These are phyloP conservation scores for Drosophila oshimai DNA, from an alignment of 1,140 invertebrate species.

Conservation along the genomic window DNA sequence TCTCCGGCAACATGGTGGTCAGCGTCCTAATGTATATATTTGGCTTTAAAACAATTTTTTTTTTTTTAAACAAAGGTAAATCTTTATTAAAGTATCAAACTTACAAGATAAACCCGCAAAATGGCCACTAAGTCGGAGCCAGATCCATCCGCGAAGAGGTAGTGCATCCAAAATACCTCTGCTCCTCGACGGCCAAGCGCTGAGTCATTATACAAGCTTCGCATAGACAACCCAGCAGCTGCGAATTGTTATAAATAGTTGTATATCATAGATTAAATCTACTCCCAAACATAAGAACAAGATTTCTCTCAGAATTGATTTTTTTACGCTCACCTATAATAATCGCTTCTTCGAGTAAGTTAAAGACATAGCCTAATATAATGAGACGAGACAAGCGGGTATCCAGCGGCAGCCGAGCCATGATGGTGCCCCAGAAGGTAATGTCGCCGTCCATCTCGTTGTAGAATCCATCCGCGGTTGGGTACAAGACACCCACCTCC, in stretches of 20 bases:
- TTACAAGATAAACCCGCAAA: constrained; percentile 90
- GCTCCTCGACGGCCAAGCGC: constrained; percentile 84
- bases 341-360: constrained; percentile 91
- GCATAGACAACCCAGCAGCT: constrained; percentile 91
- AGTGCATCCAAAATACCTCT: constrained; percentile 90
- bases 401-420: constrained; percentile 92
- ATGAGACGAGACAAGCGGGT: constrained; percentile 93
- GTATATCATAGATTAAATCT: too few species aligned
- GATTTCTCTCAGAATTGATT: too few species aligned
- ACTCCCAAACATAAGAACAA: too few species aligned
- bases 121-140: constrained; percentile 93
- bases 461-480: constrained; percentile 84
- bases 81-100: not conserved
- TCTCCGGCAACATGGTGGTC: constrained; percentile 74
- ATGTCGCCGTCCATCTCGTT: constrained; percentile 92
- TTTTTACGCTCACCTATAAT: constrained; percentile 92
- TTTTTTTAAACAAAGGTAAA: not conserved
- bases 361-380: constrained; percentile 93
- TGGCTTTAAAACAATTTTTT: constrained; percentile 46
- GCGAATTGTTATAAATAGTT: constrained; percentile 60
- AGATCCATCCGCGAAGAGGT: constrained; percentile 91
- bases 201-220: constrained; percentile 87
- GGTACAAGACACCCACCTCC: constrained; percentile 90
- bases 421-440: constrained; percentile 92
- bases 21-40: constrained; percentile 75